Percentiles rank a stretch among this genome's conserved stretches.
Conservation (phyloP, 2,888 invertebrate species). For the Hedychridium roseum region DNA sequence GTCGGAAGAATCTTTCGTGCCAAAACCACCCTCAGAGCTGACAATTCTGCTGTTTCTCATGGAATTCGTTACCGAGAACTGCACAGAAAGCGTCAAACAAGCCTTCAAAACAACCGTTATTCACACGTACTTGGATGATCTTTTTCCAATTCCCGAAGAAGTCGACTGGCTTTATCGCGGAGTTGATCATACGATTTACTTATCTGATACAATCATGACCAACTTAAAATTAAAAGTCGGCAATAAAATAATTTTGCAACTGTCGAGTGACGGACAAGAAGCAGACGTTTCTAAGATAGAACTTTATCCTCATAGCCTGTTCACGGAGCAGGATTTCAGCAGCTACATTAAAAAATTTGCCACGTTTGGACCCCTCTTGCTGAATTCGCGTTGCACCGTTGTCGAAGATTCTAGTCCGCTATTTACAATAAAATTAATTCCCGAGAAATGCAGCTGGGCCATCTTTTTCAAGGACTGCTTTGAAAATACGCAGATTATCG, state of each 20-base stretch:
- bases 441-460: too few species aligned
- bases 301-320: constrained; percentile 58
- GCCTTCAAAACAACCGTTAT: too few species aligned
- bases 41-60: constrained; percentile 51
- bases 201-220: constrained; percentile 67
- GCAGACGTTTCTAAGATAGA: constrained; percentile 65
- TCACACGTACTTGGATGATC: too few species aligned
- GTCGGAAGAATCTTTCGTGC: constrained; percentile 18
- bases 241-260: constrained; percentile 66
- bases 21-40: constrained; percentile 29
- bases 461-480: too few species aligned
- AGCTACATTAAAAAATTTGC: constrained; percentile 62
- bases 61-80: too few species aligned
- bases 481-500: too few species aligned
- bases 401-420: too few species aligned
- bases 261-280: constrained; percentile 58
- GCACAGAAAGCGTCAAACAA: too few species aligned
- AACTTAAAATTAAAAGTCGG: constrained; percentile 69
- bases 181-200: too few species aligned
- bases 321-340: constrained; percentile 45
- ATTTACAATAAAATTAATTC: too few species aligned
- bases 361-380: constrained; percentile 65
- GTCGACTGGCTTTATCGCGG: too few species aligned
- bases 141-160: too few species aligned
- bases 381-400: constrained; percentile 68